Conservation (phyloP, 1,140 invertebrate species). For the Caenorhabditis briggsae region DNA sequence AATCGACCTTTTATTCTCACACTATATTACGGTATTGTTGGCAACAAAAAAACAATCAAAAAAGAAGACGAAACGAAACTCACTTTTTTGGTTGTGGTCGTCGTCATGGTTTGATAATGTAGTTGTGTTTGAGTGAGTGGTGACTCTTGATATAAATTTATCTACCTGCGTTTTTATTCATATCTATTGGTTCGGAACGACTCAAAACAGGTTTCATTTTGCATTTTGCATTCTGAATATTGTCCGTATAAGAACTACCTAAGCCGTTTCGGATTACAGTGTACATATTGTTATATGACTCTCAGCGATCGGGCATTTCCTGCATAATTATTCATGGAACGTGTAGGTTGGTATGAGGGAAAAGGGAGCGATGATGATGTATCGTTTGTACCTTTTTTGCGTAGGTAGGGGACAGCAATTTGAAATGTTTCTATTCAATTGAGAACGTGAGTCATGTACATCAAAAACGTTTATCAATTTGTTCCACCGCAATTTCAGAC, state of each 20-base stretch:
- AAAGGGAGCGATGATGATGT: conserved; percentile 15
- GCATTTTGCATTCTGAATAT: conserved; percentile 46
- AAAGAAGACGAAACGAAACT: neutral
- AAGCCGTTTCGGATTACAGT: conserved; percentile 52
- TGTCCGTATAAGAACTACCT: conserved; percentile 27
- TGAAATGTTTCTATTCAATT: conserved; percentile 36
- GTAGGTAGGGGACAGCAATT: conserved; percentile 1
- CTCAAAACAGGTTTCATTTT: conserved; percentile 31
- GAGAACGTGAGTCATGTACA: conserved; percentile 21
- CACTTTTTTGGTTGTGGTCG: neutral
- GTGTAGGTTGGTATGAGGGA: conserved; percentile 1
- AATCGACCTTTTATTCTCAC: neutral
- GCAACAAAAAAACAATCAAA: too few species aligned
- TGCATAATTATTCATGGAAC: conserved; percentile 56
- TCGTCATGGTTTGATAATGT: neutral
- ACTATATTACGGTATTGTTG: neutral
- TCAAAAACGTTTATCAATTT: conserved; percentile 52
- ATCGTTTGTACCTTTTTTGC: conserved; percentile 38
- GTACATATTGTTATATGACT: conserved; percentile 42
- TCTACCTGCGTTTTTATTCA: conserved; percentile 6
- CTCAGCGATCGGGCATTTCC: neutral
- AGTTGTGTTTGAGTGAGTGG: neutral
- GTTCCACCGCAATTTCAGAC: conserved; percentile 38
- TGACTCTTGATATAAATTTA: neutral
- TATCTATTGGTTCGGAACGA: conserved; percentile 42